These are phyloP conservation scores for Drosophila persimilis DNA, from an alignment of 1,140 invertebrate genomes.

Conservation along the genomic window DNA sequence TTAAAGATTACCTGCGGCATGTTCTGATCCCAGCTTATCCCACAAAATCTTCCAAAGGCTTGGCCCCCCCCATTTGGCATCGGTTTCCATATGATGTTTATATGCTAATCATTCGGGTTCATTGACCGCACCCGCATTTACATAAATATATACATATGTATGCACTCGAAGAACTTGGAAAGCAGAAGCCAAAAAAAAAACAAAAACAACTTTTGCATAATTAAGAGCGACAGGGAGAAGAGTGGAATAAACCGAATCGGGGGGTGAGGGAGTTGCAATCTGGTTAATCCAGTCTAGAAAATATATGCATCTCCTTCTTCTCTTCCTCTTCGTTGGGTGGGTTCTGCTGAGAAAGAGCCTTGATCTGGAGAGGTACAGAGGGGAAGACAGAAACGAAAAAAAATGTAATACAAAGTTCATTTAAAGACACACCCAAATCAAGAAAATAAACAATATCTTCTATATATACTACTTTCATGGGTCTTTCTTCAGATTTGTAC, in stretches of 20 bases:
- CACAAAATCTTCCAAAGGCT: too few relatives aligned
- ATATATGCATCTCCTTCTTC: conserved; percentile 18
- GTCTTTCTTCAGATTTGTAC: too few relatives aligned
- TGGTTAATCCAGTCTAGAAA: conserved; percentile 55
- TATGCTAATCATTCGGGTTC: conserved; percentile 48
- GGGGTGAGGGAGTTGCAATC: conserved; percentile 39
- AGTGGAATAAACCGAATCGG: conserved; percentile 39
- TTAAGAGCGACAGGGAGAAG: conserved; percentile 16
- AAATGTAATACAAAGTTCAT: too few relatives aligned
- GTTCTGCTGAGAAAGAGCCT: not conserved
- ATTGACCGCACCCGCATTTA: conserved; percentile 39
- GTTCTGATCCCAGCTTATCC: too few relatives aligned
- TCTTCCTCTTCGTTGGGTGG: not conserved
- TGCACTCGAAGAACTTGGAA: conserved; percentile 20
- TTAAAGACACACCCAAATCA: too few relatives aligned
- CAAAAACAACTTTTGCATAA: conserved; percentile 44
- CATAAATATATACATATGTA: conserved; percentile 5
- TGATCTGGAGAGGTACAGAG: not conserved
- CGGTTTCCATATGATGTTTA: not conserved
- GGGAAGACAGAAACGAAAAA: too few relatives aligned
- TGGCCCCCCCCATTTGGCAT: too few relatives aligned
- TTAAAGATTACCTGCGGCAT: too few relatives aligned
- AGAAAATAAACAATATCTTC: too few relatives aligned
- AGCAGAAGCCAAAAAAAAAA: conserved; percentile 9
- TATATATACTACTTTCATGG: too few relatives aligned